Conservation (phyloP, 2,113 vertebrate species). For the Chloropsis cyanopogon region DNA sequence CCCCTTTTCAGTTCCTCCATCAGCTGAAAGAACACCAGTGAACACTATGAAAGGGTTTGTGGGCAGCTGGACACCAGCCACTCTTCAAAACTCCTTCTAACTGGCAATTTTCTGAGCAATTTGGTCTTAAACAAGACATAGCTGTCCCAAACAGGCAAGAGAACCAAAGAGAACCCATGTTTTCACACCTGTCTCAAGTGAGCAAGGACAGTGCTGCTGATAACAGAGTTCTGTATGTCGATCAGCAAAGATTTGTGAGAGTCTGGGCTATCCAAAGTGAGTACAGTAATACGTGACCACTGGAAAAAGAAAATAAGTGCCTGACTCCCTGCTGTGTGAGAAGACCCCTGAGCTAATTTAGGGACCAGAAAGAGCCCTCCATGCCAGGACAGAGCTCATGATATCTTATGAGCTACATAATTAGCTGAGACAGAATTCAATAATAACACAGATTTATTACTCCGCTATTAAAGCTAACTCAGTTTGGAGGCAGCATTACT, state of each 20-base stretch:
- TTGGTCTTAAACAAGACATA: background rate
- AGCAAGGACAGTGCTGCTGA: background rate
- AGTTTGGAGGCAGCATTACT: background rate
- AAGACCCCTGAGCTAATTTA: background rate
- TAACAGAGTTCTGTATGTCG: background rate
- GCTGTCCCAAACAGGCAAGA: background rate
- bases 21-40: background rate
- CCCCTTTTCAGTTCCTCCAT: background rate
- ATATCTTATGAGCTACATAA: background rate
- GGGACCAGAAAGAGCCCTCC: background rate
- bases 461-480: background rate
- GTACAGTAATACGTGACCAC: background rate
- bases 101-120: background rate
- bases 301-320: background rate
- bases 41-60: background rate
- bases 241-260: background rate
- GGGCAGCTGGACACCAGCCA: accelerated
- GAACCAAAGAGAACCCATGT: background rate
- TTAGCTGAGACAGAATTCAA: background rate
- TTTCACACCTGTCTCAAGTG: background rate
- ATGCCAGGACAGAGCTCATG: background rate
- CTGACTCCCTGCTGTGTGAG: background rate
- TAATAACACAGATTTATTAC: background rate
- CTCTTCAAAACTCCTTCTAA: background rate
- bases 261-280: background rate